phyloP scores from a whole-genome alignment of 2,113 vertebrate genomes.

The Coreoperca whiteheadi region DNA sequence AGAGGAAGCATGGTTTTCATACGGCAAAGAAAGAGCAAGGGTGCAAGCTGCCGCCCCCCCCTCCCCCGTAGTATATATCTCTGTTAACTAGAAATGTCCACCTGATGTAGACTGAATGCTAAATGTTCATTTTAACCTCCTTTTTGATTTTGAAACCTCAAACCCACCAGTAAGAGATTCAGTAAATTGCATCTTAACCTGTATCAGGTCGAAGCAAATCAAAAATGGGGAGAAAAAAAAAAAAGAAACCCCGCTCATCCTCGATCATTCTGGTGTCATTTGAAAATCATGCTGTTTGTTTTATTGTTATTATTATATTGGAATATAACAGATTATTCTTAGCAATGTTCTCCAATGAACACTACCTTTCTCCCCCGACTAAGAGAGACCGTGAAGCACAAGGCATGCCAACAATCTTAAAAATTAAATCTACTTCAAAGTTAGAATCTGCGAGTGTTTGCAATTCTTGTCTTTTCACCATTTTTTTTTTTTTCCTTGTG shows the following conservation, averaged over 20 bases:
- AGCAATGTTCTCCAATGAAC: constrained; percentile 76
- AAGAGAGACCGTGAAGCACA: constrained; percentile 78
- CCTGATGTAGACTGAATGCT: constrained; percentile 72
- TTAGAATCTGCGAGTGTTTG: constrained; percentile 42
- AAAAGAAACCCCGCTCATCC: constrained; percentile 64
- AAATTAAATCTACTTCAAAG: constrained; percentile 38
- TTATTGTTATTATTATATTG: constrained; percentile 72
- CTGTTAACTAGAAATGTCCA: constrained; percentile 68
- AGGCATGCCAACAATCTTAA: constrained; percentile 66
- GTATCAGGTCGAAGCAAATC: constrained; percentile 86
- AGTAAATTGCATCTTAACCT: constrained; percentile 84
- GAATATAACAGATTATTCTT: constrained; percentile 74
- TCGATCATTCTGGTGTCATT: constrained; percentile 78
- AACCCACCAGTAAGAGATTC: constrained; percentile 69
- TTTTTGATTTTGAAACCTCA: constrained; percentile 68
- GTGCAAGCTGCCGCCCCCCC: constrained; percentile 58
- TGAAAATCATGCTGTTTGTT: constrained; percentile 82
- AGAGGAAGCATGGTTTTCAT: constrained; percentile 82
- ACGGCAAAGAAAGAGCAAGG: constrained; percentile 80
- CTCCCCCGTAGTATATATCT: constrained; percentile 63
- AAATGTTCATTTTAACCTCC: constrained; percentile 78
- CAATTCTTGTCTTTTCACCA: constrained; percentile 37
- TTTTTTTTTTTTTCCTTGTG: no score
- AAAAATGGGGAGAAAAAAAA: constrained; percentile 28
- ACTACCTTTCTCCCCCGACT: constrained; percentile 68